These are phyloP conservation scores for Smutsia temminckii DNA, from an alignment of 2,797 vertebrate species.

Conservation along the genomic window DNA sequence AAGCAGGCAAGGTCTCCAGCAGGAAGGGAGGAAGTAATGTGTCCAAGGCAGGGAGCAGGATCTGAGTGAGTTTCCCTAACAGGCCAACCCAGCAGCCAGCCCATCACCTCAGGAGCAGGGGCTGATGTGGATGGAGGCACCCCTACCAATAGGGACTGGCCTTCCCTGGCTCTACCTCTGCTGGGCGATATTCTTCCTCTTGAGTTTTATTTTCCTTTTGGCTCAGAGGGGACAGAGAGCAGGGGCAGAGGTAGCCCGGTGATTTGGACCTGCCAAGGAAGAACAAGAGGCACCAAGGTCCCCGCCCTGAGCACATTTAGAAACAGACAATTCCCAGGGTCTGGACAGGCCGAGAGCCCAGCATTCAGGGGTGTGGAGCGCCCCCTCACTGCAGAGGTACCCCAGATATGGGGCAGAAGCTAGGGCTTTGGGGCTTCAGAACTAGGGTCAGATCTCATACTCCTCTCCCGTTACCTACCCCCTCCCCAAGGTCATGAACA, in stretches of 20 bases:
- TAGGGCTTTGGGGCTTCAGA: not conserved
- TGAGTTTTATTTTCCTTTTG: not conserved
- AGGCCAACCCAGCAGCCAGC: too few relatives aligned
- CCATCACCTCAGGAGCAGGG: too few relatives aligned
- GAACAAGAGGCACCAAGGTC: not conserved
- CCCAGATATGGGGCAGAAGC: accelerated
- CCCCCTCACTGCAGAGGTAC: not conserved
- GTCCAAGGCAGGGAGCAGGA: not conserved
- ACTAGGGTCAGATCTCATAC: not conserved
- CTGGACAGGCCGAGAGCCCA: accelerated
- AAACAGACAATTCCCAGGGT: not conserved
- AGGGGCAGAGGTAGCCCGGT: not conserved
- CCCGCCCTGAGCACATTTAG: not conserved
- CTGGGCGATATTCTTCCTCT: not conserved
- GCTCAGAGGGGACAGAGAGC: not conserved
- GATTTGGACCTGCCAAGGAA: not conserved
- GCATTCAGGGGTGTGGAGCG: not conserved
- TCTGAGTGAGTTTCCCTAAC: not conserved
- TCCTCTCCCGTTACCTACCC: accelerated
- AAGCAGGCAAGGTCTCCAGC: not conserved
- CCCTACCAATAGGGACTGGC: not conserved
- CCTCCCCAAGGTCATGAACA: too few relatives aligned
- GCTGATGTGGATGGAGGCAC: not conserved
- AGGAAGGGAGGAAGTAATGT: not conserved
- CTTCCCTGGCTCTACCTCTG: not conserved